Conservation (phyloP, 2,113 vertebrate species). For the Gymnocephalus cernua region DNA sequence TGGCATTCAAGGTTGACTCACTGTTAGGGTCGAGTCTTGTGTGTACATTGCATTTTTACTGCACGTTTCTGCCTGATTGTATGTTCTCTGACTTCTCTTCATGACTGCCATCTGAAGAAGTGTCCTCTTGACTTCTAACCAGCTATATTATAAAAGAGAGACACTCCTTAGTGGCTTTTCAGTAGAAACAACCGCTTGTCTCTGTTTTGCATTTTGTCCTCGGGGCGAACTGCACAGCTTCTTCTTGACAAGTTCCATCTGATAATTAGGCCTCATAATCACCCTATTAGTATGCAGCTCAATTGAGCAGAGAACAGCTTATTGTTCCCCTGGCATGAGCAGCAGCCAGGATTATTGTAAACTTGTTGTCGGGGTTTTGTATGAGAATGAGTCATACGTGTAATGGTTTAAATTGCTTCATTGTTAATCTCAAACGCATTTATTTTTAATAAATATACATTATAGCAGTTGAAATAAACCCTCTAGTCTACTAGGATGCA, state of each 20-base stretch:
- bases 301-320: constrained; percentile 66
- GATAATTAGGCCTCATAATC: constrained; percentile 82
- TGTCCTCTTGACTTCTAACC: constrained; percentile 21
- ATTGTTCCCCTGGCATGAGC: constrained; percentile 65
- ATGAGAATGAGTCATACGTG: constrained; percentile 50
- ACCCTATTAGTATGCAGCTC: constrained; percentile 80
- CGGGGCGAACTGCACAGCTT: constrained; percentile 64
- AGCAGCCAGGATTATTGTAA: constrained; percentile 61
- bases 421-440: constrained; percentile 46
- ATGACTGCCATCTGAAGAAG: background rate
- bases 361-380: constrained; percentile 65
- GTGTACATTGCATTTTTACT: constrained; percentile 1
- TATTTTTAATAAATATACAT: constrained; percentile 19
- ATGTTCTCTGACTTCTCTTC: constrained; percentile 12
- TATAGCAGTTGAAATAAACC: background rate
- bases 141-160: constrained; percentile 8
- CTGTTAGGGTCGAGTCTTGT: background rate
- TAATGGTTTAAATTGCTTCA: constrained; percentile 36
- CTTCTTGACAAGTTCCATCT: constrained; percentile 78
- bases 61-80: background rate
- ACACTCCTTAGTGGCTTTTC: constrained; percentile 24
- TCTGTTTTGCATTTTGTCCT: constrained; percentile 74
- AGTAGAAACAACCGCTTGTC: constrained; percentile 69
- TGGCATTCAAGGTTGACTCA: constrained; percentile 26
- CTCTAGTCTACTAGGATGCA: background rate